Conservation (phyloP, 2,888 invertebrate genomes). For the Parthenolecanium corni region DNA sequence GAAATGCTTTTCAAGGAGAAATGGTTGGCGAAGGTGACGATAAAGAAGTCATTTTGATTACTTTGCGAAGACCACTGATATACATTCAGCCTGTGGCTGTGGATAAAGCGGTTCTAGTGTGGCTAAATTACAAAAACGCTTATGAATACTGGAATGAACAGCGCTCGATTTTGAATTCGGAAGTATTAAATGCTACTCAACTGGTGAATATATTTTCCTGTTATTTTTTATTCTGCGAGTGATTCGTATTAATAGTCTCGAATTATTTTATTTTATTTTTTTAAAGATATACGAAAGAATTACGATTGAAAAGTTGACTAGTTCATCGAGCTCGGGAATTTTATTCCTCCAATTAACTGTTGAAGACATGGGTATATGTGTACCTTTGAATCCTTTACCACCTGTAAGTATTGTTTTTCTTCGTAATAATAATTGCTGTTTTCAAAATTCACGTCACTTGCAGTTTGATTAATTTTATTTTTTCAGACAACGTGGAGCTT, state of each 20-base stretch:
- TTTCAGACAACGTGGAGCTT: constrained; percentile 50
- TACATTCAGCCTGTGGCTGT: constrained; percentile 95
- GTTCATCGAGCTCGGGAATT: constrained; percentile 51
- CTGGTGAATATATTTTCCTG: constrained; percentile 41
- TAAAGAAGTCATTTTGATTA: constrained; percentile 80
- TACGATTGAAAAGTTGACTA: constrained; percentile 62
- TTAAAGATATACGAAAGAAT: constrained; percentile 52
- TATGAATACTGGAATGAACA: constrained; percentile 99
- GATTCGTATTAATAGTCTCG: not conserved
- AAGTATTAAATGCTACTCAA: constrained; percentile 65
- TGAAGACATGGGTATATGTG: constrained; percentile 91
- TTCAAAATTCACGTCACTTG: not conserved
- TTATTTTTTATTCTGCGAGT: not conserved
- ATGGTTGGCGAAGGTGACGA: constrained; percentile 57
- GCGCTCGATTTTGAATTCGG: constrained; percentile 76
- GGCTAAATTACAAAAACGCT: constrained; percentile 98
- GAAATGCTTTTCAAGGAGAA: constrained; percentile 81
- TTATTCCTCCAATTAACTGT: constrained; percentile 87
- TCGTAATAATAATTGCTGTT: not conserved
- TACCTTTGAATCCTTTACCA: constrained; percentile 76
- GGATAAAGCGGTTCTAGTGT: constrained; percentile 94
- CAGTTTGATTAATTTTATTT: not conserved
- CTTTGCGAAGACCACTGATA: constrained; percentile 81
- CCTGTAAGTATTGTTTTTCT: constrained; percentile 41
- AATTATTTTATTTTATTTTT: constrained; percentile 34